phyloP scores from a whole-genome alignment of 2,888 invertebrate species.

The Lepetodrilus schrolli region DNA sequence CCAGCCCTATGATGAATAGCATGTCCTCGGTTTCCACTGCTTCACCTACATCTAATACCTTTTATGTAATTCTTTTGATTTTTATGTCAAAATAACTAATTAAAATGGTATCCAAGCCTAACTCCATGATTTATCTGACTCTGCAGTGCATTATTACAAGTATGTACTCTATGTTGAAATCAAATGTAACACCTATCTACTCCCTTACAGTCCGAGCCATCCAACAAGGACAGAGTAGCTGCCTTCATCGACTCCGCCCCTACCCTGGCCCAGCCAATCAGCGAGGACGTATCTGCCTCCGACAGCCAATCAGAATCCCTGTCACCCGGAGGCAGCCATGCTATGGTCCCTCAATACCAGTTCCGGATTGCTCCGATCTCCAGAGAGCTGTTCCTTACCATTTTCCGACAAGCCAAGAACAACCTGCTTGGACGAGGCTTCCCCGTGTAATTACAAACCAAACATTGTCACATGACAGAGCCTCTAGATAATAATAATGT shows the following conservation, averaged over 20 bases:
- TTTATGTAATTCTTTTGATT: no score
- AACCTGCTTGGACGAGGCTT: constrained; percentile 62
- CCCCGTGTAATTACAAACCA: constrained; percentile 40
- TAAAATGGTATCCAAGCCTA: no score
- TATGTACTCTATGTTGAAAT: no score
- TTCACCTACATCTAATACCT: no score
- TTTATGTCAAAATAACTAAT: no score
- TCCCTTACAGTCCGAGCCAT: constrained; percentile 46
- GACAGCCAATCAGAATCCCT: constrained; percentile 44
- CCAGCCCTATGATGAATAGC: no score
- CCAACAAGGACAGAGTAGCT: constrained; percentile 64
- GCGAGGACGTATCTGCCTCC: constrained; percentile 20
- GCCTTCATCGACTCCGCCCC: constrained; percentile 61
- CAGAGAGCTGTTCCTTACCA: constrained; percentile 56
- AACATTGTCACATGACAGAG: no score
- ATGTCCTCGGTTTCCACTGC: no score
- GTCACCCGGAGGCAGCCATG: constrained; percentile 6
- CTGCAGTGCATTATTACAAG: no score
- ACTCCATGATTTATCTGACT: no score
- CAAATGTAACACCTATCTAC: no score
- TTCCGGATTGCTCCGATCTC: constrained; percentile 58
- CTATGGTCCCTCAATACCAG: constrained; percentile 55
- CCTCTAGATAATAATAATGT: no score
- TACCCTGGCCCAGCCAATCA: constrained; percentile 42
- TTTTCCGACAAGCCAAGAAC: constrained; percentile 61